Evolutionary conservation across 2,113 vertebrate species (phyloP).

Genomic region (Brienomyrus brachyistius): DNA sequence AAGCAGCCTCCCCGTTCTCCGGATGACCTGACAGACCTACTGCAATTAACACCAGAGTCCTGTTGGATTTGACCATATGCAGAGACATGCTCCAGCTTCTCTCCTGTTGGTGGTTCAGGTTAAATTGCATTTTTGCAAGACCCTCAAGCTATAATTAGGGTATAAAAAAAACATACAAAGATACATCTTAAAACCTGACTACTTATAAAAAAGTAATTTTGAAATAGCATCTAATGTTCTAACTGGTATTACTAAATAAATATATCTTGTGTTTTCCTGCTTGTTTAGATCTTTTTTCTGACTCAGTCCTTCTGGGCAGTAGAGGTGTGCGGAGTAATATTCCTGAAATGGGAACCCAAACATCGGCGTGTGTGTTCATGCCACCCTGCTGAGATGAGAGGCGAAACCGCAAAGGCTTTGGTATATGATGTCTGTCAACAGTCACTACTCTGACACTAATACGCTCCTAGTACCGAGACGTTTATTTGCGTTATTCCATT

Average conservation of each 20-base stretch:
- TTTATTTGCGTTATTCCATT: slow-evolving; percentile 3
- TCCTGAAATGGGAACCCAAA: background rate
- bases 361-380: background rate
- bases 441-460: background rate
- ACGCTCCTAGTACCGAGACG: background rate
- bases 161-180: background rate
- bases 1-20: too few species aligned
- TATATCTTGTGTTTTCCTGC: background rate
- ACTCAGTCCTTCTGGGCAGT: background rate
- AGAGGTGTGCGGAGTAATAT: background rate
- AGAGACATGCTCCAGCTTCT: background rate
- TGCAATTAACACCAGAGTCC: background rate
- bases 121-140: background rate
- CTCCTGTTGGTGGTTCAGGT: background rate
- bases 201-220: background rate
- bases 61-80: background rate
- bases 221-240: background rate
- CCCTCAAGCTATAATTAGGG: background rate
- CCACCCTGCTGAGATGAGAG: background rate
- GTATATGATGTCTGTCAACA: background rate
- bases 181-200: background rate
- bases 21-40: background rate
- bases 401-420: background rate
- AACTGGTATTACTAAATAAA: background rate
- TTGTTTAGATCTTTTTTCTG: background rate